Percentiles rank a stretch among this genome's conserved stretches.
phyloP scores from a whole-genome alignment of 2,797 vertebrate genomes.

The Ispidina lecontei region DNA sequence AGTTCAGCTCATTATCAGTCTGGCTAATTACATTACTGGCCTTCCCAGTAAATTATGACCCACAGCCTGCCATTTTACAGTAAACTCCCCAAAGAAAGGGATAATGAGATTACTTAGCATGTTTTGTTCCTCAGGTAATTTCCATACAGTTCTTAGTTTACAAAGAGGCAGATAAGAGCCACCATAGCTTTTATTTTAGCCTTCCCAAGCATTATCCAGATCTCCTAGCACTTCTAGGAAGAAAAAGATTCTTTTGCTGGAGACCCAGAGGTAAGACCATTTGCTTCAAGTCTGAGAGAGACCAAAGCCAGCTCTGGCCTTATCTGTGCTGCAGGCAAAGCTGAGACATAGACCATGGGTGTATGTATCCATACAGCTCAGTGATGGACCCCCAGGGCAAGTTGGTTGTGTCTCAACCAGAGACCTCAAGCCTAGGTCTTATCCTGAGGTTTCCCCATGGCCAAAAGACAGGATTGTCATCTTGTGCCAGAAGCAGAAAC shows the following conservation, averaged over 20 bases:
- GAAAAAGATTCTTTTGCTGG: neutral
- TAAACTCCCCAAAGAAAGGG: constrained; percentile 29
- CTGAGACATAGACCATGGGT: rapidly evolving
- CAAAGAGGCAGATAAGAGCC: neutral
- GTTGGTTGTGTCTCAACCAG: neutral
- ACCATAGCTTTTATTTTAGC: neutral
- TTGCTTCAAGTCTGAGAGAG: neutral
- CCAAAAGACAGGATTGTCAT: neutral
- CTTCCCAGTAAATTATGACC: constrained; percentile 50
- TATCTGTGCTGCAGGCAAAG: neutral
- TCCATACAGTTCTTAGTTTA: neutral
- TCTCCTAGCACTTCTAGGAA: neutral
- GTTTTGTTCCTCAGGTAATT: neutral
- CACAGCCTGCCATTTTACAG: neutral
- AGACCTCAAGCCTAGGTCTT: neutral
- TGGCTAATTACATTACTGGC: constrained; percentile 14
- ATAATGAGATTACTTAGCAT: constrained; percentile 30
- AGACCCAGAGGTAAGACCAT: neutral
- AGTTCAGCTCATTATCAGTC: neutral
- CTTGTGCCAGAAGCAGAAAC: neutral
- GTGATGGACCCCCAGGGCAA: neutral
- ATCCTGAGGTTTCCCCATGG: neutral
- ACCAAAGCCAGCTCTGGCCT: neutral
- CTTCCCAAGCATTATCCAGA: neutral
- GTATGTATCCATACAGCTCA: neutral